phyloP scores from a whole-genome alignment of 2,888 invertebrate genomes.

The Neoaliturus tenellus region DNA sequence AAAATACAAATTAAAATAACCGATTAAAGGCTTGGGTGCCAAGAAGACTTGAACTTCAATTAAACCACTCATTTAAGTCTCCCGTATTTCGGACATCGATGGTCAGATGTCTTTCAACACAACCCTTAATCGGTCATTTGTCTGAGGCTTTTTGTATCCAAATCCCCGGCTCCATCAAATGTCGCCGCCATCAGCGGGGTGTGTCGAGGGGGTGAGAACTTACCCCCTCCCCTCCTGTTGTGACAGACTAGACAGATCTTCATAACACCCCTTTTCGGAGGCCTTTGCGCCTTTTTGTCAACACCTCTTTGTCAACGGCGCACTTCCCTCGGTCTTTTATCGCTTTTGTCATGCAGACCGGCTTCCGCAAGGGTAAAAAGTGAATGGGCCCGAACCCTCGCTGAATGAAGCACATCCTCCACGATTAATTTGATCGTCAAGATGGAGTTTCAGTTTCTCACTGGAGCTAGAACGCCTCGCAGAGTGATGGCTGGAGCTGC shows the following conservation, averaged over 20 bases:
- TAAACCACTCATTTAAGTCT: background rate
- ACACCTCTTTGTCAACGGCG: slow-evolving; percentile 29
- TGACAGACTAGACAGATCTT: slow-evolving; percentile 32
- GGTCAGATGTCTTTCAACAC: too few species aligned
- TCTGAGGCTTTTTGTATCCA: background rate
- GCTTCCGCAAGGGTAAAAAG: slow-evolving; percentile 26
- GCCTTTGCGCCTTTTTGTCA: slow-evolving; percentile 35
- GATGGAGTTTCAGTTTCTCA: background rate
- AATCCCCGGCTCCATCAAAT: background rate
- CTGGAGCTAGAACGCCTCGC: too few species aligned
- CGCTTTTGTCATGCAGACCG: slow-evolving; percentile 31
- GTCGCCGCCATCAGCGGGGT: background rate
- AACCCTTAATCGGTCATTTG: background rate
- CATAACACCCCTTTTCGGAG: slow-evolving; percentile 33
- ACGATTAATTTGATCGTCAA: background rate
- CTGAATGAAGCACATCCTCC: background rate
- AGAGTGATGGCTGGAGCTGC: too few species aligned
- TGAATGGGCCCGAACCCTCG: background rate
- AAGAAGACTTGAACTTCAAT: background rate
- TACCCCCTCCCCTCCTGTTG: slow-evolving; percentile 1
- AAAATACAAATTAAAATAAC: too few species aligned
- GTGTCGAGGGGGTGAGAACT: background rate
- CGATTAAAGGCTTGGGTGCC: background rate
- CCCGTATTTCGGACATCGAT: background rate
- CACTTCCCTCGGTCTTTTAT: slow-evolving; percentile 34